Conservation (phyloP, 1,140 invertebrate genomes). For the Brachionus calyciflorus region DNA sequence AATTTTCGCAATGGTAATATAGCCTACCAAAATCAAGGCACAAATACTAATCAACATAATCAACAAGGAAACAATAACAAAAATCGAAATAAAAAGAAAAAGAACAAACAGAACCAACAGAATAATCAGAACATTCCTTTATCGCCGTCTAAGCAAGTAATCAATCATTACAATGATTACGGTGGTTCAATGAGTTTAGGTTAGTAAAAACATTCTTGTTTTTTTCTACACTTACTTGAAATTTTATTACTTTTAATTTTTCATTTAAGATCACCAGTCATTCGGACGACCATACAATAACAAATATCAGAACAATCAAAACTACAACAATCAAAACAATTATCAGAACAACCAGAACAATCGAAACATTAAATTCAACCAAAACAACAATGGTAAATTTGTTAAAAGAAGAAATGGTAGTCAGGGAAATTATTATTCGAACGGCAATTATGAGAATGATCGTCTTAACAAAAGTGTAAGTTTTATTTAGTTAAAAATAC, state of each 20-base stretch:
- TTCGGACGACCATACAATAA: conserved; percentile 3
- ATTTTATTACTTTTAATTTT: neutral
- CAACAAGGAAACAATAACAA: neutral
- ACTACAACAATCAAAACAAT: conserved; percentile 5
- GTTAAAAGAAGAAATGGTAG: conserved; percentile 23
- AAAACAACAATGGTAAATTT: neutral
- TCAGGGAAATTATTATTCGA: conserved; percentile 28
- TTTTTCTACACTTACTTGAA: neutral
- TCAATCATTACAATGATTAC: neutral
- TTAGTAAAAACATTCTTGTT: too few relatives aligned
- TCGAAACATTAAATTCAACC: neutral
- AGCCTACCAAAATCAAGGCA: conserved; percentile 3
- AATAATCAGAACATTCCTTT: neutral
- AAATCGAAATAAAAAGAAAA: conserved; percentile 13
- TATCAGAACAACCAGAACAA: neutral
- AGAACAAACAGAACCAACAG: neutral
- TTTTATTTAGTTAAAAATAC: too few relatives aligned
- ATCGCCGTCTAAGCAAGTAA: neutral
- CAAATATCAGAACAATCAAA: neutral
- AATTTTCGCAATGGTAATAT: neutral
- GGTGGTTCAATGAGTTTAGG: conserved; percentile 9
- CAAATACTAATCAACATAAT: neutral
- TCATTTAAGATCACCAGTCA: conserved; percentile 2
- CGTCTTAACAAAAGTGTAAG: conserved; percentile 29
- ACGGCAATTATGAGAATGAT: conserved; percentile 25